Evolutionary conservation across 2,888 invertebrate species (phyloP), one percentile per base, ranked within the genome.

Genomic region (Drosophila mercatorum): DNA sequence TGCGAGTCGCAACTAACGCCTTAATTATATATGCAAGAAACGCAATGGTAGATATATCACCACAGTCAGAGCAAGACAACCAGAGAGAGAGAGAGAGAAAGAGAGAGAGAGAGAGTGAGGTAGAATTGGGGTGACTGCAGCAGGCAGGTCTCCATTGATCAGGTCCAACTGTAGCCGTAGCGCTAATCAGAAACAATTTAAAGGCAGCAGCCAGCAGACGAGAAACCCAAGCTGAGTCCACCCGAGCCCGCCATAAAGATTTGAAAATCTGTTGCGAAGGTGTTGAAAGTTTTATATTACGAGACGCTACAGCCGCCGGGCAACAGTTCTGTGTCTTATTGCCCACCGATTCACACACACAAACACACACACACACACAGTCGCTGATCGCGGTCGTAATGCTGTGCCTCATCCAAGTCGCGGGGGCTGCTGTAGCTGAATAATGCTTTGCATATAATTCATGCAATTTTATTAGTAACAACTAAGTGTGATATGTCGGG

Each of bases 21-120:
- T 88, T 89, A 89, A 84, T 84, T 84, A 88, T 89, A 89, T 84
- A 84, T 89, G 89, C 88, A 84, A 72, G 72, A 72, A 60, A 71
- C 72, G 80, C 88, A 81, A 76, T 81, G 76, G 65, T 82, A 84
- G 84, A 84, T 89, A 87, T 84, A 84, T 89, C 84, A 89, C 88
- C 84, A 75, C 84, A 75, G 68, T 57, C 57, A 65, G 70, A 61
- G 40, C 28, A 6, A 10, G 28, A n/a, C 28, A 10, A 5, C 5
- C 10, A 55, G 26, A 11, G 31, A 49, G 6, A 28, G 31, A 10
- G 28, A 28, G 40, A 10, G 10, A 5, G n/a, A 55, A n/a, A 11
- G 31, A 49, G 10, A 28, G 31, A 28, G 58, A 67, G 68, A 61
- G 40, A 17, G 6, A n/a, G 53, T 3, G 52, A 22, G 22, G 7